Base-by-base conservation (phyloP, 1,140 invertebrate species). In the Teleopsis dalmanni region DNA sequence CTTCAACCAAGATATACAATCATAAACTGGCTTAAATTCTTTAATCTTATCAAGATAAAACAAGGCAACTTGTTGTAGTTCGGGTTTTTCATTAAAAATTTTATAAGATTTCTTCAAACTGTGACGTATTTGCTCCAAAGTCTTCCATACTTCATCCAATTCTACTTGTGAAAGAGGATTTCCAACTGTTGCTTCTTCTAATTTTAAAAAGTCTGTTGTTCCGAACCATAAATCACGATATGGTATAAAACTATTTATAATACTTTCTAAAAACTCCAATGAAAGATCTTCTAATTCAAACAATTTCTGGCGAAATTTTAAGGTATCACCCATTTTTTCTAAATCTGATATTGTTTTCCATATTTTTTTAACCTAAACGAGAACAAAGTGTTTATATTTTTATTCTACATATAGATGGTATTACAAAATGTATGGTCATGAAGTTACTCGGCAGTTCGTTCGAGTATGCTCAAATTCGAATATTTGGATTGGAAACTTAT, bases 271-370 rank as follows among this genome's bases (percentile, higher is more conserved):
- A 27, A 65, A 65, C 22, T 60, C 50, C 1, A 48, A 47, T 7
- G 65, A 68, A 0, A 69, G 36, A 0, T 66, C 65, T 13, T 65
- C 62, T 23, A 64, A 38, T 16, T 69, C 65, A 25, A 69, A 69
- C 0, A 69, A 50, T 16, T 53, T 55, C 45, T 69, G 65, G 0
- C 65, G 56, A 23, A 43, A 62, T 19, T 57, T 47, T 18, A 69
- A 35, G 1, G 57, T 59, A 16, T 53, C 45, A 6, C 54, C 57
- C 2, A 65, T 9, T 44, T 62, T 68, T 21, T 68, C 43, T 6
- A 68, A 50, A 6, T 69, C 65, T 19, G 42, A 47, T 6, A 69
- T 68, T 11, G 60, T 4, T 0, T 48, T 56, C 54, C 51, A 58
- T 1, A 62, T 65, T 51, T 64, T 62, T n/a, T 69, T 69, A 1